These are phyloP conservation scores for Gopherus evgoodei DNA, from an alignment of 2,113 vertebrate genomes.

Conservation along the genomic window DNA sequence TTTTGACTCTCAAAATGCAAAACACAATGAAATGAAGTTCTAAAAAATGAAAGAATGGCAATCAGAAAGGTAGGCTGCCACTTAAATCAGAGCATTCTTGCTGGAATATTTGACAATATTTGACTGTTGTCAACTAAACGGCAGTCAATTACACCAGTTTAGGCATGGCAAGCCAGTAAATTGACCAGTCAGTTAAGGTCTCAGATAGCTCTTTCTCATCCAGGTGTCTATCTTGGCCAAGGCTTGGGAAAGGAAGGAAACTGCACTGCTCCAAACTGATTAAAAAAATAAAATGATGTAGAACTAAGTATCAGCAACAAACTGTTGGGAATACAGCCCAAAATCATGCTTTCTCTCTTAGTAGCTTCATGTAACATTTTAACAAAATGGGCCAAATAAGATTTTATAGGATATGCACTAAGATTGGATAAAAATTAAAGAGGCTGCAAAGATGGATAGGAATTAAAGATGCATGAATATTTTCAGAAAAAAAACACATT, in stretches of 20 bases:
- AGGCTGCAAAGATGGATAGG: neutral
- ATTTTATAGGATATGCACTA: neutral
- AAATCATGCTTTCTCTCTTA: neutral
- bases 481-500: neutral
- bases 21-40: neutral
- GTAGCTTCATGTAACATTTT: neutral
- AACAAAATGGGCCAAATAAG: neutral
- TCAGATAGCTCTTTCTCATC: fast-evolving
- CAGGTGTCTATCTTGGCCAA: fast-evolving
- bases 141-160: neutral
- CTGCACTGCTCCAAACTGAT: neutral
- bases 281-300: neutral
- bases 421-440: neutral
- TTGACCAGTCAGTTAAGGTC: neutral
- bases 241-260: neutral
- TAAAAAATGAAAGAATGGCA: neutral
- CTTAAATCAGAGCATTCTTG: neutral
- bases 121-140: neutral
- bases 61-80: neutral
- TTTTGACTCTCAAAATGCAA: neutral
- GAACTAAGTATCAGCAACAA: neutral
- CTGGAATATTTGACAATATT: neutral
- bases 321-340: neutral
- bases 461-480: neutral
- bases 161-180: no score